Evolutionary conservation across 1,140 invertebrate genomes (phyloP).

Genomic region (Mamestra configurata): DNA sequence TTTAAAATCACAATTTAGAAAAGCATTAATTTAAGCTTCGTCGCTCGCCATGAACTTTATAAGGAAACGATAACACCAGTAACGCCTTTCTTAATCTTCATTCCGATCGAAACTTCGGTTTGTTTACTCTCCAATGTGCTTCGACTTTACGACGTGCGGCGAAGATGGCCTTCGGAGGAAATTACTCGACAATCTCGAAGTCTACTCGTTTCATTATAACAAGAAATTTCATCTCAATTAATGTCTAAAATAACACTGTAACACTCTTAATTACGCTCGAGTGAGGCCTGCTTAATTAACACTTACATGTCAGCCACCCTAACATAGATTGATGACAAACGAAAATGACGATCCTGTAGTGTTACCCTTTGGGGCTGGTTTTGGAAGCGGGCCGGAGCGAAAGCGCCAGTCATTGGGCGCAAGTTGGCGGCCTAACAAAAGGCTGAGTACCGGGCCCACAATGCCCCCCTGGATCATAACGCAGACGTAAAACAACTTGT

Average conservation of each 20-base stretch:
- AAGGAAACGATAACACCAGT: conserved; percentile 75
- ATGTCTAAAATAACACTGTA: conserved; percentile 87
- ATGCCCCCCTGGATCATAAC: conserved; percentile 73
- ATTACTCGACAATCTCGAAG: conserved; percentile 71
- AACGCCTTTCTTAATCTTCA: conserved; percentile 77
- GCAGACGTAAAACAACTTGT: conserved; percentile 70
- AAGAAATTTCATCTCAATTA: conserved; percentile 86
- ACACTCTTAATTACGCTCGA: conserved; percentile 87
- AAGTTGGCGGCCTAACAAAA: conserved; percentile 76
- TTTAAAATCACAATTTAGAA: conserved; percentile 36
- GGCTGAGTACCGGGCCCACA: conserved; percentile 71
- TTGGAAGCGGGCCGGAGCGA: conserved; percentile 64
- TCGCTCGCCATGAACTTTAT: conserved; percentile 62
- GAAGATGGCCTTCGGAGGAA: conserved; percentile 73
- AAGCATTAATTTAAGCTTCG: conserved; percentile 57
- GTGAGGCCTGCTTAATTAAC: conserved; percentile 86
- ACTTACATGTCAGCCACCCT: conserved; percentile 85
- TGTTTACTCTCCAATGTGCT: conserved; percentile 76
- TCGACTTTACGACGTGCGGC: conserved; percentile 68
- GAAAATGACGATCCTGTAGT: conserved; percentile 82
- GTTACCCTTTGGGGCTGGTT: conserved; percentile 74
- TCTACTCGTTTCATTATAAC: conserved; percentile 77
- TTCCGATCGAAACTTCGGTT: conserved; percentile 78
- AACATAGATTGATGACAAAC: conserved; percentile 87
- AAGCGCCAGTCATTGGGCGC: conserved; percentile 79